Evolutionary conservation across 2,797 vertebrate species (phyloP).

Genomic region (Diplodus sargus): DNA sequence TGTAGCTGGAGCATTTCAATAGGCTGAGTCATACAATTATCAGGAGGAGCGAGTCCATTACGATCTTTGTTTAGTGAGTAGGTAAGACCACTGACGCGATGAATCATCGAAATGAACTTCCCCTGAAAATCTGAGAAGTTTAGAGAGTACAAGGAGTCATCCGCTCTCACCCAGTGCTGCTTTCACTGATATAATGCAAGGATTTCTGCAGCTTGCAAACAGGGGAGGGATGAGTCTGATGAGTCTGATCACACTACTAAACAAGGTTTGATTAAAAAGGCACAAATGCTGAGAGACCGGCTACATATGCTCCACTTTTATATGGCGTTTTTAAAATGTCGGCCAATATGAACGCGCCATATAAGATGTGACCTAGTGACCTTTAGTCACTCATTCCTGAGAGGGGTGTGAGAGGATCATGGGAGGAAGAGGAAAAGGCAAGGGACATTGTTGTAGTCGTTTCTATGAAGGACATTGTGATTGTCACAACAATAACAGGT

Average conservation of each 20-base stretch:
- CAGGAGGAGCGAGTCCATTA: constrained; percentile 8
- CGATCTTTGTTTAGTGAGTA: constrained; percentile 10
- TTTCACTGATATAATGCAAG: background rate
- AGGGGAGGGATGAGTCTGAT: constrained; percentile 7
- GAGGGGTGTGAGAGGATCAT: background rate
- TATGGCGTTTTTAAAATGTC: background rate
- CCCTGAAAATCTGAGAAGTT: background rate
- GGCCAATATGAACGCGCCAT: background rate
- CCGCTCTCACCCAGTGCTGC: background rate
- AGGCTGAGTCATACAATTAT: constrained; percentile 1
- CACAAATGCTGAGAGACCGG: background rate
- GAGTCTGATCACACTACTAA: background rate
- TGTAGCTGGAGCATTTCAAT: constrained; percentile 1
- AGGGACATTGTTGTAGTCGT: background rate
- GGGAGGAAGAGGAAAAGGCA: background rate
- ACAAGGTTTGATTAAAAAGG: background rate
- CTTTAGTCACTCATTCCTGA: background rate
- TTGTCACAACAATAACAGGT: background rate
- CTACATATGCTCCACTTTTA: background rate
- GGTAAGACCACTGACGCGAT: background rate
- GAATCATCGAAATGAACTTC: constrained; percentile 6
- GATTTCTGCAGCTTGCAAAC: constrained; percentile 18
- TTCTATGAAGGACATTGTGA: background rate
- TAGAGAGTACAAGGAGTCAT: background rate
- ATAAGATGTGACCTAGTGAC: background rate